Percentiles rank a stretch among this genome's conserved stretches.
These are phyloP conservation scores for Sebastes hubbsi DNA, from an alignment of 2,797 vertebrate species.

Conservation along the genomic window DNA sequence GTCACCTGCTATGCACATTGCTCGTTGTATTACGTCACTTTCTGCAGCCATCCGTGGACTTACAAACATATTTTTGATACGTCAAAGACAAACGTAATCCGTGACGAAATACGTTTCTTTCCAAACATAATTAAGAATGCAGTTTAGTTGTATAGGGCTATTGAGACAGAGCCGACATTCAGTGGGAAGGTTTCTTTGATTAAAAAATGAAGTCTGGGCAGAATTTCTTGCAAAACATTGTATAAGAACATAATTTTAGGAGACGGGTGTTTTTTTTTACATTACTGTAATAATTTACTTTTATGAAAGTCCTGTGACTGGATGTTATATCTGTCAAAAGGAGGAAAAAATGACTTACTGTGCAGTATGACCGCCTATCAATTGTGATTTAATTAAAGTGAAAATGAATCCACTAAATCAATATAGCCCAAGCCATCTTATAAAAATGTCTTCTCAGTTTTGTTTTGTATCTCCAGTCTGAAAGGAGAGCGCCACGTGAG, in stretches of 20 bases:
- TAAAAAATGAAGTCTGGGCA: background rate
- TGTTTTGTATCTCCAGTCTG: background rate
- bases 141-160: background rate
- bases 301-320: background rate
- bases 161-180: background rate
- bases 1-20: accelerated
- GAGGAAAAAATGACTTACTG: background rate
- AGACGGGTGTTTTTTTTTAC: background rate
- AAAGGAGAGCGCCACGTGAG: background rate
- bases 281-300: background rate
- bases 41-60: background rate
- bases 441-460: background rate
- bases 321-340: background rate
- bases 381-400: constrained; percentile 1
- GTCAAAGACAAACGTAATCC: background rate
- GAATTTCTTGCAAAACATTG: background rate
- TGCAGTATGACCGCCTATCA: background rate
- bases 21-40: background rate
- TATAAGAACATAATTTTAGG: background rate
- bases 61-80: background rate
- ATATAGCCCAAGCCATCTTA: background rate
- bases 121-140: background rate
- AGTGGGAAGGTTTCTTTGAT: background rate
- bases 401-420: background rate
- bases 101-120: accelerated